phyloP scores from a whole-genome alignment of 2,888 invertebrate genomes.

The Xylocampa areola region DNA sequence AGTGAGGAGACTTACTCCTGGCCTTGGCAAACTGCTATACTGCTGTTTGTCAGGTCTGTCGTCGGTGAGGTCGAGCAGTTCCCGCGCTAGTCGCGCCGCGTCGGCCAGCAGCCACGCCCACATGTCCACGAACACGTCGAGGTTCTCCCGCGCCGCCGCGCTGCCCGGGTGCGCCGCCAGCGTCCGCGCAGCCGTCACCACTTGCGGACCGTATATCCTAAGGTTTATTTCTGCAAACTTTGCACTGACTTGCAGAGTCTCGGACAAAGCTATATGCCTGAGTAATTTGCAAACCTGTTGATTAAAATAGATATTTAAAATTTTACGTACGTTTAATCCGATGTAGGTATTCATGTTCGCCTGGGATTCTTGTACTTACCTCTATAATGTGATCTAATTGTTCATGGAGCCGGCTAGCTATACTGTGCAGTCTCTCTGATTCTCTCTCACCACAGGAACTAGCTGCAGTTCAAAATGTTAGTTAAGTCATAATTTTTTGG shows the following conservation, averaged over 20 bases:
- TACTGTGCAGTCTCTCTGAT: slow-evolving; percentile 97
- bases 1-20: slow-evolving; percentile 92
- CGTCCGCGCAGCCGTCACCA: slow-evolving; percentile 97
- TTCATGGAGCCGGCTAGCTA: slow-evolving; percentile 98
- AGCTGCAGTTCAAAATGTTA: slow-evolving; percentile 71
- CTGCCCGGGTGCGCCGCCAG: slow-evolving; percentile 97
- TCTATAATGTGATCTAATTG: slow-evolving; percentile 99
- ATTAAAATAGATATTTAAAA: slow-evolving; percentile 24
- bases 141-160: slow-evolving; percentile 98
- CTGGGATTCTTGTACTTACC: slow-evolving; percentile 87
- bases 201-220: slow-evolving; percentile 98
- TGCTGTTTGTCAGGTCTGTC: slow-evolving; percentile 85
- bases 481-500: neutral
- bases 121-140: slow-evolving; percentile 98
- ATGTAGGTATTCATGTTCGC: neutral
- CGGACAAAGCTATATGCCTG: slow-evolving; percentile 98
- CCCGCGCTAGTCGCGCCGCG: slow-evolving; percentile 96
- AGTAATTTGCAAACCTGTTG: slow-evolving; percentile 97
- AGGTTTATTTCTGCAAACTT: slow-evolving; percentile 99
- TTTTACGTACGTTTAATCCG: slow-evolving; percentile 2
- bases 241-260: slow-evolving; percentile 98
- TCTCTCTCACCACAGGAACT: slow-evolving; percentile 91
- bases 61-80: slow-evolving; percentile 95
- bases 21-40: slow-evolving; percentile 98
- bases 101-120: slow-evolving; percentile 98